Evolutionary conservation across 2,888 invertebrate species (phyloP).

Genomic region (Nomada flava): DNA sequence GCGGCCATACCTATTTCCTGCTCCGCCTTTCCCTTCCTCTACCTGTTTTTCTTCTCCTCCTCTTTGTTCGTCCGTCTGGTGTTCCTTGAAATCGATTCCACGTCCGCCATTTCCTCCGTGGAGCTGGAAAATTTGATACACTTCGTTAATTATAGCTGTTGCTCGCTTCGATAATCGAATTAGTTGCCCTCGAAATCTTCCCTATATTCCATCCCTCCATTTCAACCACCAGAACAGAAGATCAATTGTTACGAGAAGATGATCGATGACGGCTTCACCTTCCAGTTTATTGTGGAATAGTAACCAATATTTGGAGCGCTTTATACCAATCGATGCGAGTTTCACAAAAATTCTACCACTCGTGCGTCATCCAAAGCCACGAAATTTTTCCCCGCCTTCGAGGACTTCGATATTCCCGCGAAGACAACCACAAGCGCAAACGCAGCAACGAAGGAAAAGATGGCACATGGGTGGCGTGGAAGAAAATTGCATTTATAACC

Average conservation of each 20-base stretch:
- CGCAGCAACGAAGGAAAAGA: background rate
- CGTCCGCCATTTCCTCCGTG: background rate
- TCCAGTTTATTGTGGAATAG: too few species aligned
- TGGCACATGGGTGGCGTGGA: background rate
- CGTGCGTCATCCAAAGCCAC: too few species aligned
- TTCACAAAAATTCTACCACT: too few species aligned
- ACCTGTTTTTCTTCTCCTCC: conserved; percentile 21
- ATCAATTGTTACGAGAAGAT: too few species aligned
- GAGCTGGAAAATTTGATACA: background rate
- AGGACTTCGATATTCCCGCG: background rate
- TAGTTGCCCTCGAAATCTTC: background rate
- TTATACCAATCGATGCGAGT: too few species aligned
- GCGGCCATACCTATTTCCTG: conserved; percentile 79
- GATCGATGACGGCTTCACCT: too few species aligned
- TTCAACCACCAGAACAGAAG: background rate
- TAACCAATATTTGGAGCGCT: too few species aligned
- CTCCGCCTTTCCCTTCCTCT: conserved; percentile 59
- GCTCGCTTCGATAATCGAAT: too few species aligned
- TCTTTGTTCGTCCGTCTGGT: conserved; percentile 20
- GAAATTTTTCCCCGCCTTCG: background rate
- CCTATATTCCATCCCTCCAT: background rate
- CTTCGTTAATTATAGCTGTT: background rate
- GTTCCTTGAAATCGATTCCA: conserved; percentile 20
- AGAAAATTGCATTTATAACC: conserved; percentile 60
- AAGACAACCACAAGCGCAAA: background rate